Conservation (phyloP, 2,797 vertebrate genomes). For the Esox masquinongy region DNA sequence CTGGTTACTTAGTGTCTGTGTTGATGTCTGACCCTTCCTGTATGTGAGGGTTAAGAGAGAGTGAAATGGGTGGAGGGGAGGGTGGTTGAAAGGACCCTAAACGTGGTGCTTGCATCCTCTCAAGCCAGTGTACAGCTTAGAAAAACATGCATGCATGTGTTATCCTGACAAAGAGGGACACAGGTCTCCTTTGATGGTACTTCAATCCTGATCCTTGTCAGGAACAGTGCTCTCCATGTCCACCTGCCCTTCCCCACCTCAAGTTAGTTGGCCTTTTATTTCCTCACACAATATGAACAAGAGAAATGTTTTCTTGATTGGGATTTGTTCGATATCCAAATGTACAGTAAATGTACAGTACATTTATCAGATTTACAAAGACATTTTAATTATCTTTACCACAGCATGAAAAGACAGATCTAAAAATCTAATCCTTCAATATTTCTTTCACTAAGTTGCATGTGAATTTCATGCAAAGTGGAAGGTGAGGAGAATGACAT, state of each 20-base stretch:
- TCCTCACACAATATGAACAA: not conserved
- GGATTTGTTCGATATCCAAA: not conserved
- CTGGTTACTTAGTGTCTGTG: not conserved
- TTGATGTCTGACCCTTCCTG: not conserved
- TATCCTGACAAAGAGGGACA: not conserved
- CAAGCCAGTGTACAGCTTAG: constrained; percentile 3
- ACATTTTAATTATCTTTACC: not conserved
- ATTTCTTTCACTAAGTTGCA: too few relatives aligned
- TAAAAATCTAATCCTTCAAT: not conserved
- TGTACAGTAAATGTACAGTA: not conserved
- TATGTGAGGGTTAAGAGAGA: not conserved
- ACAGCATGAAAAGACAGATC: not conserved
- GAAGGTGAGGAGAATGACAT: not conserved
- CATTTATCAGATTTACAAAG: not conserved
- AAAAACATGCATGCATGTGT: constrained; percentile 11
- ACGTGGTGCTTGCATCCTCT: not conserved
- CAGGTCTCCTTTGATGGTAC: constrained; percentile 14
- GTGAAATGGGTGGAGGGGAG: not conserved
- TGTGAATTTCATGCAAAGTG: not conserved
- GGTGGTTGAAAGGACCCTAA: not conserved
- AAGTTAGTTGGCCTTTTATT: not conserved
- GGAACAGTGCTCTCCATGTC: constrained; percentile 1
- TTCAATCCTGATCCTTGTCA: not conserved
- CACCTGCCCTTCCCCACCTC: constrained; percentile 6
- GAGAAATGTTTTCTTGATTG: not conserved